Evolutionary conservation across 2,888 invertebrate species (phyloP).

Genomic region (Tipula vernalis): DNA sequence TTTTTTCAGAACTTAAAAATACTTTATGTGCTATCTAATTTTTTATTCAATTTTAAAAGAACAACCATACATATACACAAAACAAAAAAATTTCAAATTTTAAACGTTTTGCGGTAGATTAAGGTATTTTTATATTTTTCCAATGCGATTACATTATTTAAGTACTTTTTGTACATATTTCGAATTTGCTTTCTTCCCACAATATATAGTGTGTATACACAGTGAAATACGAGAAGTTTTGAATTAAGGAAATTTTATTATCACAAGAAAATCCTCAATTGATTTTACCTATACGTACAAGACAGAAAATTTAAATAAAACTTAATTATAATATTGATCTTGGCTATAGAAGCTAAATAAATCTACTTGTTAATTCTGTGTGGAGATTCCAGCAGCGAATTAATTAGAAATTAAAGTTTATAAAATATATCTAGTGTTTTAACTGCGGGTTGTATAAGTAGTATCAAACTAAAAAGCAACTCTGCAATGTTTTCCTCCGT

Average conservation of each 20-base stretch:
- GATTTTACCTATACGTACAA: not conserved
- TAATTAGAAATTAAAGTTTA: not conserved
- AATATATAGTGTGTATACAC: not conserved
- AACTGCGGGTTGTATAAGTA: not conserved
- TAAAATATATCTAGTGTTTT: not conserved
- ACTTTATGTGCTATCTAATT: not conserved
- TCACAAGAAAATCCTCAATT: not conserved
- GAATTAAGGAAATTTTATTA: not conserved
- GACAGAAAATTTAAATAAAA: not conserved
- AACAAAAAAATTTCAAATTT: not conserved
- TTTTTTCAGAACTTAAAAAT: not conserved
- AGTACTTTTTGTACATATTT: not conserved
- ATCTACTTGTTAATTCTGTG: not conserved
- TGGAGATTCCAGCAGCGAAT: not conserved
- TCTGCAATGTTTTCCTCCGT: not conserved
- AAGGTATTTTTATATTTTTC: slow-evolving; percentile 1
- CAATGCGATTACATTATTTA: not conserved
- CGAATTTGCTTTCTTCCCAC: not conserved
- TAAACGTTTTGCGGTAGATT: slow-evolving; percentile 10
- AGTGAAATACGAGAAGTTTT: not conserved
- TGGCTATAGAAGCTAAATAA: not conserved
- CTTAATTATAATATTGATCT: not conserved
- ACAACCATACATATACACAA: not conserved
- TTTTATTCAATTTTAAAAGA: not conserved
- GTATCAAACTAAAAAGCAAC: not conserved